Evolutionary conservation across 2,797 vertebrate species (phyloP).

Genomic region (Sebastes variabilis): DNA sequence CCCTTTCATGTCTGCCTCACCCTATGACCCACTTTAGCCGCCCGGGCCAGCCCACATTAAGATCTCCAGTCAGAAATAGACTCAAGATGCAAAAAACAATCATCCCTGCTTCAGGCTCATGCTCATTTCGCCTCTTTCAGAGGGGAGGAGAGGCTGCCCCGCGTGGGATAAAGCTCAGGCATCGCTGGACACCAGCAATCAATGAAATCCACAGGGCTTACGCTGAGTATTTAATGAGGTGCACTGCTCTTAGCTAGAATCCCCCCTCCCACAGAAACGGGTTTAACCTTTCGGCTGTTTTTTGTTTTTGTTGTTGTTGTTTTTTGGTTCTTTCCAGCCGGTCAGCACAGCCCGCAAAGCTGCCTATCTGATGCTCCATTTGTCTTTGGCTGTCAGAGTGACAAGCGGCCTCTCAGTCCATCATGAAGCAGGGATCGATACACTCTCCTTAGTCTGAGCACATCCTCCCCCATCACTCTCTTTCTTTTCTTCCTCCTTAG

Average conservation of each 20-base stretch:
- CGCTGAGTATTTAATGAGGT: constrained; percentile 72
- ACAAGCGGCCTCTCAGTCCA: constrained; percentile 58
- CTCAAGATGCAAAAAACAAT: constrained; percentile 50
- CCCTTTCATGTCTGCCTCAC: constrained; percentile 49
- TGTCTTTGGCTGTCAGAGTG: constrained; percentile 62
- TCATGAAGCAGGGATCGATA: constrained; percentile 70
- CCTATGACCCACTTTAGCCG: constrained; percentile 64
- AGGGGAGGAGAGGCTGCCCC: not conserved
- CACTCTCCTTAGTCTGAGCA: constrained; percentile 57
- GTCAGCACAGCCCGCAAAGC: constrained; percentile 44
- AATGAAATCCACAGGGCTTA: constrained; percentile 79
- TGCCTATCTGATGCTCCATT: constrained; percentile 55
- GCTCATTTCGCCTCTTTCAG: constrained; percentile 41
- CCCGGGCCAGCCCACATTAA: constrained; percentile 40
- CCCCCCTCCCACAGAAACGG: constrained; percentile 19
- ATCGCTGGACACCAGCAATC: constrained; percentile 71
- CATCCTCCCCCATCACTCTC: constrained; percentile 41
- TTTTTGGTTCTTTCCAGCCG: constrained; percentile 28
- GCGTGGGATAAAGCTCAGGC: constrained; percentile 58
- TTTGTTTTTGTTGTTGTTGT: constrained; percentile 20
- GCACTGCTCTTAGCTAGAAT: constrained; percentile 47
- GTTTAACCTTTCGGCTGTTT: constrained; percentile 56
- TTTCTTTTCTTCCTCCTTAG: constrained; percentile 1
- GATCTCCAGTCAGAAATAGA: constrained; percentile 48
- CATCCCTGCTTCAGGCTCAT: constrained; percentile 24